Evolutionary conservation across 2,888 invertebrate genomes (phyloP), one percentile per base, ranked within the genome.

Genomic region (Craniophora ligustri): DNA sequence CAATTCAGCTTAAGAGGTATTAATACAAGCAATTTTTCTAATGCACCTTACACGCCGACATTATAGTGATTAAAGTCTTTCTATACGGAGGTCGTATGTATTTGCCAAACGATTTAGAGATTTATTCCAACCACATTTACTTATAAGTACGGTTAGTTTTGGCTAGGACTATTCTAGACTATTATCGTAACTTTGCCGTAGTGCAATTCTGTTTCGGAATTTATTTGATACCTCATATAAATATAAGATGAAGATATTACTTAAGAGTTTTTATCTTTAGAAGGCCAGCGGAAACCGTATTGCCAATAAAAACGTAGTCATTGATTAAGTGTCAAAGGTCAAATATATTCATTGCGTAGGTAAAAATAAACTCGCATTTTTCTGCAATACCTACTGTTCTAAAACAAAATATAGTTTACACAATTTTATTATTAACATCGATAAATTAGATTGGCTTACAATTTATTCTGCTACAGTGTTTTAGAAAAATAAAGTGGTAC

Each of bases 11-110:
- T 67, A 75, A 76, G 71, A 78, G 72, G 72, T 70, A 81, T 82
- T 77, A 76, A 71, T 72, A 75, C 55, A 60, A 80, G 82, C 76
- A 82, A 84, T 84, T 79, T 80, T 83, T 83, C 79, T 84, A 84
- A 84, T 84, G 84, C 82, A 77, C 63, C 71, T n/a, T 66, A 76
- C 76, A 76, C 63, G 69, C 62, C 67, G 70, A 71, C 81, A 81
- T 79, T 84, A 82, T 79, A 81, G 72, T 79, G 84, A 84, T 84
- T 84, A 82, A 84, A 82, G 35, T 69, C 65, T 59, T 66, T 60
- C 64, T 62, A 50, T 72, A 58, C 48, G 55, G 72, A 70, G 61
- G 51, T 70, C 70, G 72, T 70, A 49, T 66, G 63, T 72, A 73
- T 70, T 79, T 65, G 77, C 77, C 78, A 79, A 82, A 40, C 60